Evolutionary conservation across 2,888 invertebrate genomes (phyloP), one percentile per base, ranked within the genome.

Genomic region (Amiota minor): DNA sequence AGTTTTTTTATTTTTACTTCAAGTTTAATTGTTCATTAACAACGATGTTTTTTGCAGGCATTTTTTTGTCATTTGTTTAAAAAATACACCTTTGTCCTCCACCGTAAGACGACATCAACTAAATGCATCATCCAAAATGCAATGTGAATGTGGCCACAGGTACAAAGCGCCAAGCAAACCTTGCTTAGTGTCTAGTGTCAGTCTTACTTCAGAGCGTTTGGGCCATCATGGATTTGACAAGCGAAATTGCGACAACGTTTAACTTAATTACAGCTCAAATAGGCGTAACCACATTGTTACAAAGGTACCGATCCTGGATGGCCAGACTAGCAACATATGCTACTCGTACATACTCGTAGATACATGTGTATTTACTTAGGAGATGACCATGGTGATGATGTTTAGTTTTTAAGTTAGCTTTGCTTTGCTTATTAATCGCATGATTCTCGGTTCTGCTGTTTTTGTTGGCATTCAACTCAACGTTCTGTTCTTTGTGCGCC

Each of bases 191-290:
- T 35, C 35, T 35, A 6, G 35, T 35, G 35, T 35, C 35, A 35
- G 35, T 35, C 35, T 35, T 35, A 35, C 6, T 35, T 35, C 35
- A 35, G 35, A 3, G 35, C 35, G 35, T 35, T 35, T 35, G 56
- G 18, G 49, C 35, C 56, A 12, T n/a, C 56, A 16, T 59, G 8
- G 59, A 59, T 59, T 59, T 59, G 59, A 59, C 59, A 59, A 59
- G 84, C 84, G 80, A 82, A 81, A 82, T 82, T 81, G 83, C 86
- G 85, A 80, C 84, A 85, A 85, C 86, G 85, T 85, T 85, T 85
- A 86, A 85, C 85, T 85, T 86, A 85, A 86, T 85, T 86, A 82
- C 78, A 78, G 80, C 80, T 78, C 80, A 85, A 85, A 86, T 86
- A 85, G 86, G 85, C 85, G 85, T 85, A 80, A 75, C 80, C 77